phyloP scores from a whole-genome alignment of 2,113 vertebrate genomes.

The Rhinogobius similis region DNA sequence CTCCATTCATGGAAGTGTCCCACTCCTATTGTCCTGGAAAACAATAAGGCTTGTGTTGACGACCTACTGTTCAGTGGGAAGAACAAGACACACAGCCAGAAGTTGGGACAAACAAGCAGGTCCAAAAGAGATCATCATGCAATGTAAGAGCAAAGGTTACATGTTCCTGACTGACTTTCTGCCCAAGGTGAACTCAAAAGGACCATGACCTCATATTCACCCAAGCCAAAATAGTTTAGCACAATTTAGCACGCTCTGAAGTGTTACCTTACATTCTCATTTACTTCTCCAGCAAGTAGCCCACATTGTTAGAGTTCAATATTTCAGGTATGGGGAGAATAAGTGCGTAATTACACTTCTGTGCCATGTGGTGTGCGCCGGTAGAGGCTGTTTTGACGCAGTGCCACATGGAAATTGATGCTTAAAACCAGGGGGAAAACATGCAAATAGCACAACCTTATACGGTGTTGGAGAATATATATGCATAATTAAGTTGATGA shows the following conservation, averaged over 20 bases:
- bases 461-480: neutral
- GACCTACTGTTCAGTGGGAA: conserved; percentile 31
- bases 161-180: neutral
- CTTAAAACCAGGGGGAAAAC: neutral
- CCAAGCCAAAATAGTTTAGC: conserved; percentile 52
- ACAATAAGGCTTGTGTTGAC: conserved; percentile 69
- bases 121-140: neutral
- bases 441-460: neutral
- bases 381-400: conserved; percentile 31
- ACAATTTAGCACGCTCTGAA: conserved; percentile 19
- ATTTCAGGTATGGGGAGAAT: neutral
- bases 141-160: neutral
- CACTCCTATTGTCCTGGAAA: conserved; percentile 57
- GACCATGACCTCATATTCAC: conserved; percentile 43
- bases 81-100: conserved; percentile 28
- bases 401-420: conserved; percentile 15
- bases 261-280: conserved; percentile 22
- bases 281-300: conserved; percentile 24
- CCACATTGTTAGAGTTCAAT: neutral
- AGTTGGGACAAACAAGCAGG: neutral
- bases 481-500: neutral
- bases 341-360: neutral
- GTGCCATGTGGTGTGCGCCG: neutral
- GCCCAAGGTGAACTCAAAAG: conserved; percentile 22
- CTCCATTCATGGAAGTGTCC: conserved; percentile 38